Evolutionary conservation across 2,888 invertebrate genomes (phyloP), one percentile per base, ranked within the genome.

Genomic region (Dicyrtomina minuta): DNA sequence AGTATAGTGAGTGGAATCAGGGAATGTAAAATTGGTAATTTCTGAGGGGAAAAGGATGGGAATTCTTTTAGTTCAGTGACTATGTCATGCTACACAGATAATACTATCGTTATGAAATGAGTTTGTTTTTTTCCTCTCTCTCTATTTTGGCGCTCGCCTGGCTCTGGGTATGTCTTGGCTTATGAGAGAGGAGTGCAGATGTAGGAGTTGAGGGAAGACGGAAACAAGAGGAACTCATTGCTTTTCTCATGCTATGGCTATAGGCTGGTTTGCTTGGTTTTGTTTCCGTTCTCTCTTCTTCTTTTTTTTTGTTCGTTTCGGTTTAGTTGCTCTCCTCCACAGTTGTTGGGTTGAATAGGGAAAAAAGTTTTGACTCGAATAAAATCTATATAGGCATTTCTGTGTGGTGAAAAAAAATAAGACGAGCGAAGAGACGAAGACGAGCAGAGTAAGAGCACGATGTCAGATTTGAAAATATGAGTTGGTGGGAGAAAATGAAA

Each of bases 401-500:
- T 33, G 33, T 3, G 24, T 15, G 6, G 49, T 27, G 22, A 13
- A 6, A 26, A 12, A 22, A 27, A 24, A 17, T 17, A 51, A 43
- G 53, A 55, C 17, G 55, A 61, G 24, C 3, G 41, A 44, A 49
- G 66, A 27, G 22, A 39, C 15, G 43, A 64, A 22, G 64, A 13
- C 33, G 27, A 49, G 27, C 51, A 71, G 62, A 71, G 73, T 53
- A 27, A 43, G 46, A 66, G 68, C 58, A 72, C 69, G 74, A 75
- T 77, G 77, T 75, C 77, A 77, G 75, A 77, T 77, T 77, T 75
- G 74, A 74, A 77, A 75, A 74, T 75, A 77, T 75, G 75, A 74
- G 74, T 68, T 66, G 39, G 51, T 65, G 66, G 53, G 41, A 69
- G 61, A 66, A 53, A 49, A 51, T 68, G 66, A 65, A 68, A 68